A percentile compares a stretch with the other conserved stretches of the same genome.
These are phyloP conservation scores for Pterois miles DNA, from an alignment of 2,797 vertebrate species.

Conservation along the genomic window DNA sequence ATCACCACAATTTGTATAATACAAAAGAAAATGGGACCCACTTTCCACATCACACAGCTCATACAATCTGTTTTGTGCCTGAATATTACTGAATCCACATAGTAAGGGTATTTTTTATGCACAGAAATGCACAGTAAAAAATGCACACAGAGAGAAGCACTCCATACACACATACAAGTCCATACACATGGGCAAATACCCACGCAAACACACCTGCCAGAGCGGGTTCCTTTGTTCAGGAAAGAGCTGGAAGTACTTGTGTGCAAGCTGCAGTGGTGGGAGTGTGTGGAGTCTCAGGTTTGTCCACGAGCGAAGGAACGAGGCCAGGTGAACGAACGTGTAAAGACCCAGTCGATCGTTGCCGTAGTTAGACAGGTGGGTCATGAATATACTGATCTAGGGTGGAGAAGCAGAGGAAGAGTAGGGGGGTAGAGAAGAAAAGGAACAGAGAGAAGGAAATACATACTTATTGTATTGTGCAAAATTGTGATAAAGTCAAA, in stretches of 20 bases:
- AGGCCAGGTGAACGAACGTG: constrained; percentile 94
- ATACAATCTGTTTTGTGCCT: background rate
- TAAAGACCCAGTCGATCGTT: constrained; percentile 97
- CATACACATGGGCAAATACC: constrained; percentile 19
- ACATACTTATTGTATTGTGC: constrained; percentile 26
- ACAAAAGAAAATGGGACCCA: background rate
- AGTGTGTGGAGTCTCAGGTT: constrained; percentile 91
- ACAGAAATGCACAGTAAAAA: constrained; percentile 2
- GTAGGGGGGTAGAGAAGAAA: background rate
- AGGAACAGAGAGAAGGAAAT: background rate
- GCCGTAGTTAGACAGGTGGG: constrained; percentile 96
- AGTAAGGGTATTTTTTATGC: background rate
- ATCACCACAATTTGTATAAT: background rate
- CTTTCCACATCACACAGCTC: background rate
- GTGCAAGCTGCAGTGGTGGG: constrained; percentile 90
- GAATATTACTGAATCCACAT: background rate
- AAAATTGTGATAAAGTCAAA: constrained; percentile 56
- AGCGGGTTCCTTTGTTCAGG: constrained; percentile 94
- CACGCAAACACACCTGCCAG: constrained; percentile 90
- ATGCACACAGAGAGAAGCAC: background rate
- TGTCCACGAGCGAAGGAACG: constrained; percentile 92
- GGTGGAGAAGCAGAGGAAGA: constrained; percentile 13
- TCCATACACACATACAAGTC: constrained; percentile 11
- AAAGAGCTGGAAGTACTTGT: constrained; percentile 95
- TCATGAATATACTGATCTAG: constrained; percentile 99